Percentiles rank a stretch among this genome's conserved stretches.
Conservation (phyloP, 1,140 invertebrate species). For the Cephus cinctus region DNA sequence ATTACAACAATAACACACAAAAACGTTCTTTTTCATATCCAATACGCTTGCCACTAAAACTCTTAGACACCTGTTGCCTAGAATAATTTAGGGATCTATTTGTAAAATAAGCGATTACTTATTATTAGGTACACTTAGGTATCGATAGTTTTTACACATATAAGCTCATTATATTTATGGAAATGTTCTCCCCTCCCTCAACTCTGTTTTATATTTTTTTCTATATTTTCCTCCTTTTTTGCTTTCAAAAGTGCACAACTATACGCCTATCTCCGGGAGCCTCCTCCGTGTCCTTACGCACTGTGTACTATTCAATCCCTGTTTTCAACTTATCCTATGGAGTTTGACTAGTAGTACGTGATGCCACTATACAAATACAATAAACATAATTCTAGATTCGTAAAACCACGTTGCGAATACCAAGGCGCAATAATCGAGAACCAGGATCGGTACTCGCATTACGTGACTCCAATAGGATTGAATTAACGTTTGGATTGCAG, state of each 20-base stretch:
- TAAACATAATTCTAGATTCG: constrained; percentile 3
- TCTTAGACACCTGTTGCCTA: background rate
- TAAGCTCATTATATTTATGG: constrained; percentile 56
- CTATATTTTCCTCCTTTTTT: background rate
- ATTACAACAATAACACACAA: no score
- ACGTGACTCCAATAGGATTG: no score
- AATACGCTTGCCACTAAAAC: background rate
- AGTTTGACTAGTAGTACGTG: constrained; percentile 44
- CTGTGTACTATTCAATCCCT: constrained; percentile 42
- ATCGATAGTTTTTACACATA: constrained; percentile 52
- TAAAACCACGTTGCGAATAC: background rate
- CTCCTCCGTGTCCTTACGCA: no score
- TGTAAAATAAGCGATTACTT: constrained; percentile 44
- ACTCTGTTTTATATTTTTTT: constrained; percentile 4
- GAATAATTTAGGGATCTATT: constrained; percentile 22
- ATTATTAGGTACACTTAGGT: constrained; percentile 53
- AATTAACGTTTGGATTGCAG: no score
- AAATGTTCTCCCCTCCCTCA: constrained; percentile 35
- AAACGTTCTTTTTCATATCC: no score
- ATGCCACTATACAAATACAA: constrained; percentile 33
- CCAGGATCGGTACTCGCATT: background rate
- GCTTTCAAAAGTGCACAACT: no score
- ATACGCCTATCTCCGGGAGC: no score
- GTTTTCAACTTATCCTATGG: constrained; percentile 39
- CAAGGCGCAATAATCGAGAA: background rate